Evolutionary conservation across 30 jellyfish, hydroid and myxozoan species (phyloP).

Genomic region (Turritopsis dohrnii): DNA sequence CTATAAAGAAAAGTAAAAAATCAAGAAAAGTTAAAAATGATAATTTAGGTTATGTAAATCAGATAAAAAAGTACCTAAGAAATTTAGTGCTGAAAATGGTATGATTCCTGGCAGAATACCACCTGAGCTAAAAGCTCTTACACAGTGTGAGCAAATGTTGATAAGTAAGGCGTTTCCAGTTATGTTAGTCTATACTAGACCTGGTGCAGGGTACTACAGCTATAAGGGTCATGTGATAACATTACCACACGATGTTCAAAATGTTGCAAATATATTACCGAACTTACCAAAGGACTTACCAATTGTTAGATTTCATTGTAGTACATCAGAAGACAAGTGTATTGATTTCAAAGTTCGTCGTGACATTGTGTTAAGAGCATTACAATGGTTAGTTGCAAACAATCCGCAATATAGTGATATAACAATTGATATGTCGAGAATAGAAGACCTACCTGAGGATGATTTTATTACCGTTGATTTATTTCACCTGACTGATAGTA

Average conservation of each 20-base stretch:
- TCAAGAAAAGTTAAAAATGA: no score
- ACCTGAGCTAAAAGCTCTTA: constrained; percentile 19
- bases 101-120: constrained; percentile 35
- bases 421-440: neutral
- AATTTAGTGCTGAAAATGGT: constrained; percentile 35
- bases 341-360: constrained; percentile 23
- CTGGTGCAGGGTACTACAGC: constrained; percentile 31
- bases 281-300: no score
- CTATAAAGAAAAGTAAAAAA: neutral
- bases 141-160: constrained; percentile 38
- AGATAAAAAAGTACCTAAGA: constrained; percentile 29
- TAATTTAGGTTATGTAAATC: neutral
- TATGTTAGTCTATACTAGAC: constrained; percentile 29
- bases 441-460: constrained; percentile 17
- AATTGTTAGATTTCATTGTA: no score
- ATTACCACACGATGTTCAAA: no score
- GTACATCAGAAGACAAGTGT: no score
- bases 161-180: constrained; percentile 44
- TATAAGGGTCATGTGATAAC: constrained; percentile 1
- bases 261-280: no score
- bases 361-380: constrained; percentile 17
- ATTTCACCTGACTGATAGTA: no score
- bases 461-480: neutral
- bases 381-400: constrained; percentile 2
- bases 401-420: constrained; percentile 22